Evolutionary conservation across 2,113 vertebrate species (phyloP).

Genomic region (Nycticorax nycticorax): DNA sequence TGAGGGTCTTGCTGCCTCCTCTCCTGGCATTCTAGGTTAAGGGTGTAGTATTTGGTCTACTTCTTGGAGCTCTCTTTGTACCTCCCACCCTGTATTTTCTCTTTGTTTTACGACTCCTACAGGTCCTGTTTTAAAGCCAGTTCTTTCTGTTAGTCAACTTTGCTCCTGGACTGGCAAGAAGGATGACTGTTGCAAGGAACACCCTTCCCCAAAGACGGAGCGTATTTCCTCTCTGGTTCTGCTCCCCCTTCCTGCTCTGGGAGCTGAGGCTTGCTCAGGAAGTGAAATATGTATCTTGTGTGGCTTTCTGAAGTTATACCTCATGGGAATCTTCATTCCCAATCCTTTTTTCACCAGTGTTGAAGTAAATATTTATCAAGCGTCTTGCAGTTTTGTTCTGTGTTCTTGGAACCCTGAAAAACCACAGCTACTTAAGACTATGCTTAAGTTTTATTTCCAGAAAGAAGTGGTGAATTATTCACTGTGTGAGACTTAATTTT

Average conservation of each 20-base stretch:
- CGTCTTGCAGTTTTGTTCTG: neutral
- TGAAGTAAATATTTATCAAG: neutral
- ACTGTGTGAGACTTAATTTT: neutral
- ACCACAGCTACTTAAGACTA: neutral
- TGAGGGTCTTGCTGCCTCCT: neutral
- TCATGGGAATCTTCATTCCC: neutral
- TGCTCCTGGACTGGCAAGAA: neutral
- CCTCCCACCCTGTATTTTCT: neutral
- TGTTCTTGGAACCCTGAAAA: neutral
- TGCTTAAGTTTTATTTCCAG: neutral
- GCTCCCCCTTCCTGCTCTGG: neutral
- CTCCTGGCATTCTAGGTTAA: neutral
- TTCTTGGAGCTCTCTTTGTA: neutral
- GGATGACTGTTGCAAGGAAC: neutral
- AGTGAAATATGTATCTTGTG: neutral
- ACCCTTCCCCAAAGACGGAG: constrained; percentile 6
- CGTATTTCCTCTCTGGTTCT: neutral
- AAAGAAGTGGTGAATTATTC: neutral
- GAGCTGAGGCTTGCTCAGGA: neutral
- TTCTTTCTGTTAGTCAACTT: neutral
- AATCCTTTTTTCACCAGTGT: neutral
- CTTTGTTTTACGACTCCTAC: neutral
- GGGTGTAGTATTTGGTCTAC: neutral
- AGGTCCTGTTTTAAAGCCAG: neutral
- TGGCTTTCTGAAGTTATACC: neutral